A percentile compares a stretch with the other conserved stretches of the same genome.
Conservation (phyloP, 1,140 invertebrate species). For the Piezodorus guildinii region DNA sequence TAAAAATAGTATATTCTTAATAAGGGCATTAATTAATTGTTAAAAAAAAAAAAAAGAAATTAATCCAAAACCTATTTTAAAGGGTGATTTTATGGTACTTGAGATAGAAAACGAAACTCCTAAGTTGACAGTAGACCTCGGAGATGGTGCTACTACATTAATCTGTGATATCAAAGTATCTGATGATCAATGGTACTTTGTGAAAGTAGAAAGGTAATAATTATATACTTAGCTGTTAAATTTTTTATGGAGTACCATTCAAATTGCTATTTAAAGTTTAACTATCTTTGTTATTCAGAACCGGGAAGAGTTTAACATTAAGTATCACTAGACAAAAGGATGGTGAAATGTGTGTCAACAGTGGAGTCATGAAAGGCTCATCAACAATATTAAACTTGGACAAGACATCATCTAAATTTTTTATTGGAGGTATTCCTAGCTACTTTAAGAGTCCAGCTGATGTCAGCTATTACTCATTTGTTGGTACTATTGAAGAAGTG, state of each 20-base stretch:
- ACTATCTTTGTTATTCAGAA: slow-evolving; percentile 39
- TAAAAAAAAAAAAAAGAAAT: no score
- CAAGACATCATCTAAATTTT: slow-evolving; percentile 70
- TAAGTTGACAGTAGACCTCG: slow-evolving; percentile 75
- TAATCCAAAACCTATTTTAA: slow-evolving; percentile 27
- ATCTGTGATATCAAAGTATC: slow-evolving; percentile 62
- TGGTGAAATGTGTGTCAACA: slow-evolving; percentile 36
- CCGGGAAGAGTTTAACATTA: slow-evolving; percentile 68
- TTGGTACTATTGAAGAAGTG: slow-evolving; percentile 82
- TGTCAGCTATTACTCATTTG: slow-evolving; percentile 61
- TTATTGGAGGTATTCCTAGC: slow-evolving; percentile 75
- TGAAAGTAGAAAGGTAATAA: slow-evolving; percentile 68
- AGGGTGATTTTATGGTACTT: slow-evolving; percentile 89
- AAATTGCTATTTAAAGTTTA: slow-evolving; percentile 10
- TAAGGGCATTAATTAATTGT: no score
- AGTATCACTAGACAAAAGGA: slow-evolving; percentile 48
- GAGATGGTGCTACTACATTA: slow-evolving; percentile 65
- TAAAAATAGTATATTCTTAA: no score
- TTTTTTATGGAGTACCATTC: background rate
- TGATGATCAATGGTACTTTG: slow-evolving; percentile 83
- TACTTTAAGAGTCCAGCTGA: slow-evolving; percentile 53
- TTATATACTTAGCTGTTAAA: background rate
- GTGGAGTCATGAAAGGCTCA: slow-evolving; percentile 50
- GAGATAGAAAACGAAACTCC: slow-evolving; percentile 79
- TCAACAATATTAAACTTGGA: slow-evolving; percentile 79